A percentile compares a stretch with the other conserved stretches of the same genome.
Evolutionary conservation across 2,797 vertebrate species (phyloP).

Genomic region (Vireo griseus): DNA sequence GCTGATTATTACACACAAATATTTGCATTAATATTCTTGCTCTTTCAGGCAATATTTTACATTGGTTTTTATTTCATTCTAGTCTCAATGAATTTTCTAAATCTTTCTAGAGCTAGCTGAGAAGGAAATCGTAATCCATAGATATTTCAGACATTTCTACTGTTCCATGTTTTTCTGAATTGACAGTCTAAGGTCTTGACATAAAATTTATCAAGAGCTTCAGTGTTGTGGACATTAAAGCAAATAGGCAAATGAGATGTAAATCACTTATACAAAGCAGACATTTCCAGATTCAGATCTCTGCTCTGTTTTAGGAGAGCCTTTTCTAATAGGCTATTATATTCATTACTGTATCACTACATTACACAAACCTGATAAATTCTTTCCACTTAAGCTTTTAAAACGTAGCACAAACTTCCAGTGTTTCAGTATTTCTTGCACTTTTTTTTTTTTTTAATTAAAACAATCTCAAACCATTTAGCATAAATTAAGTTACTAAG

Average conservation of each 20-base stretch:
- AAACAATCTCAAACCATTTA: not conserved
- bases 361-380: not conserved
- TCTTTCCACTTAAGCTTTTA: not conserved
- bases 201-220: not conserved
- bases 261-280: not conserved
- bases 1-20: not conserved
- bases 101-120: not conserved
- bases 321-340: not conserved
- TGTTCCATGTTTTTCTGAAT: not conserved
- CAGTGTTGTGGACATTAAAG: not conserved
- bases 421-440: not conserved
- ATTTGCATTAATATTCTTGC: not conserved
- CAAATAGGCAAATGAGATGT: not conserved
- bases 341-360: not conserved
- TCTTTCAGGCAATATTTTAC: not conserved
- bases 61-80: not conserved
- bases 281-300: not conserved
- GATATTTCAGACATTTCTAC: not conserved
- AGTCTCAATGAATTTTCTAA: not conserved
- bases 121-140: not conserved
- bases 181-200: not conserved
- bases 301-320: not conserved
- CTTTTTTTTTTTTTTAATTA: not conserved
- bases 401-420: not conserved
- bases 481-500: not conserved